A percentile compares a stretch with the other conserved stretches of the same genome.
Evolutionary conservation across 1,140 invertebrate species (phyloP).

Genomic region (Luehdorfia chinensis): DNA sequence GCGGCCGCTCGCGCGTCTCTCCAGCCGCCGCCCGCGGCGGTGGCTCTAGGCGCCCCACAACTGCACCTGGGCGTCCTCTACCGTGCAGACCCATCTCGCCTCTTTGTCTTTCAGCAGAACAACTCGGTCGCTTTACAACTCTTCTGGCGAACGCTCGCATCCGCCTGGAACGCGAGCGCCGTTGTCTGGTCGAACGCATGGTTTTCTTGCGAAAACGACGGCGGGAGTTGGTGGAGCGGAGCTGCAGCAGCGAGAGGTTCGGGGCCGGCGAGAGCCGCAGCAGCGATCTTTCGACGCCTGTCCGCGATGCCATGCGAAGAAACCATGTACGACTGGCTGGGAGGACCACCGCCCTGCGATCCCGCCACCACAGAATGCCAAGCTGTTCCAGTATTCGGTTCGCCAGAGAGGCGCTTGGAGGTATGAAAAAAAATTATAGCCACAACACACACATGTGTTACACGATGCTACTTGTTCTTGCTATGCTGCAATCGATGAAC

Average conservation of each 20-base stretch:
- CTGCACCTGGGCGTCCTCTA: constrained; percentile 67
- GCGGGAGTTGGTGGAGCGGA: constrained; percentile 57
- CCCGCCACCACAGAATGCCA: constrained; percentile 49
- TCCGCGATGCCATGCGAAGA: constrained; percentile 53
- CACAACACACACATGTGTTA: constrained; percentile 5
- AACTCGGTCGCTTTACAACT: constrained; percentile 56
- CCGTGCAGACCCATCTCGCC: constrained; percentile 47
- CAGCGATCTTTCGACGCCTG: constrained; percentile 51
- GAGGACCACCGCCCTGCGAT: constrained; percentile 52
- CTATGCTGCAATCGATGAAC: too few species aligned
- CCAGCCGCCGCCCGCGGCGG: constrained; percentile 54
- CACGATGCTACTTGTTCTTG: neutral
- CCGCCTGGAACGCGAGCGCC: constrained; percentile 60
- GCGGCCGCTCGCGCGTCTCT: constrained; percentile 54
- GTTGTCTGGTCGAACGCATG: constrained; percentile 65
- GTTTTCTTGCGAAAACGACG: constrained; percentile 53
- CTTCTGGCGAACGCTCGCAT: constrained; percentile 65
- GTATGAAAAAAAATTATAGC: too few species aligned
- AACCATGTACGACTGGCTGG: constrained; percentile 54
- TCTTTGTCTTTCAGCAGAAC: constrained; percentile 66
- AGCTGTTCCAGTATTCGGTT: constrained; percentile 34
- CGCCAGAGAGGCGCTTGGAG: constrained; percentile 38
- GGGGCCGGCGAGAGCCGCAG: constrained; percentile 45
- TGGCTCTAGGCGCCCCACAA: constrained; percentile 67
- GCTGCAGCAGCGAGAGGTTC: constrained; percentile 52